Percentiles rank a stretch among this genome's conserved stretches.
Conservation (phyloP, 2,888 invertebrate genomes). For the Leucophora obtusa region DNA sequence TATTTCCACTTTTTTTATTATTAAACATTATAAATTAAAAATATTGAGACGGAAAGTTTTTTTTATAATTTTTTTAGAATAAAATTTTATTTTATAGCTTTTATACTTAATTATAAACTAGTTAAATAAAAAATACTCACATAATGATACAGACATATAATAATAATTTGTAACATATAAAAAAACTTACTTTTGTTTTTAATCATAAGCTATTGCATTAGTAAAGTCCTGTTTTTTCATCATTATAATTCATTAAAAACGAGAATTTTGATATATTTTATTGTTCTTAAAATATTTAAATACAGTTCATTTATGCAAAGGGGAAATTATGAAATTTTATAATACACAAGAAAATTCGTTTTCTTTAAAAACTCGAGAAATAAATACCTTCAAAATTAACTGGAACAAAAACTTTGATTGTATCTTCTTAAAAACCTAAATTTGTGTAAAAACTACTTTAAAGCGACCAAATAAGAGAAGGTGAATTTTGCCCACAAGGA, state of each 20-base stretch:
- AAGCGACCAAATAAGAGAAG: no score
- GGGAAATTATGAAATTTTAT: neutral
- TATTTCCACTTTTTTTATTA: slow-evolving; percentile 20
- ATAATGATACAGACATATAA: slow-evolving; percentile 62
- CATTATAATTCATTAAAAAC: slow-evolving; percentile 22
- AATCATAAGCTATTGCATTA: slow-evolving; percentile 48
- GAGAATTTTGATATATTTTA: slow-evolving; percentile 9
- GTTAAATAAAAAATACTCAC: slow-evolving; percentile 50
- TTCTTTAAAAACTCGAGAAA: no score
- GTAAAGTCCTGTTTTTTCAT: slow-evolving; percentile 34
- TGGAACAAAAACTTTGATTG: no score
- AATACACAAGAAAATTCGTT: no score
- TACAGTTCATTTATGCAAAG: slow-evolving; percentile 28
- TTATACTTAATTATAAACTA: slow-evolving; percentile 50
- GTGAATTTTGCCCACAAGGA: no score
- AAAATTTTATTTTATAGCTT: slow-evolving; percentile 19
- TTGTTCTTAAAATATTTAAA: slow-evolving; percentile 10
- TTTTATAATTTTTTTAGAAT: slow-evolving; percentile 26
- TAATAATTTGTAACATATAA: slow-evolving; percentile 58
- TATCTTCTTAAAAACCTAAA: no score
- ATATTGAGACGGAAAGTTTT: slow-evolving; percentile 55
- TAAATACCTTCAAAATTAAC: no score
- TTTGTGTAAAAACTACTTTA: no score
- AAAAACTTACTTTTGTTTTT: slow-evolving; percentile 49
- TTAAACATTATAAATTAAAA: slow-evolving; percentile 49